Evolutionary conservation across 2,113 vertebrate species (phyloP).

Genomic region (Melanocharis versteri): DNA sequence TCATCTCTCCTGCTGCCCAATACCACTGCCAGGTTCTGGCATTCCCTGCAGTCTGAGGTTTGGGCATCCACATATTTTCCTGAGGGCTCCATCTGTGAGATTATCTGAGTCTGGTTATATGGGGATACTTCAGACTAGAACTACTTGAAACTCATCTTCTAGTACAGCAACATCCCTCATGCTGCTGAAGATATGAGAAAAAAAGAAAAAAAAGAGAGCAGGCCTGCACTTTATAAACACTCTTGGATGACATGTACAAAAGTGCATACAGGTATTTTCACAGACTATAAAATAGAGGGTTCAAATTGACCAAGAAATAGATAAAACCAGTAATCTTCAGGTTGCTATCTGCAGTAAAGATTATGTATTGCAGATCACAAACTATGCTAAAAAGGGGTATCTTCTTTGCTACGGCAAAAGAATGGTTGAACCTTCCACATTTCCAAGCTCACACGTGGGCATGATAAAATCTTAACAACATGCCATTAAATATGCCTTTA

Average conservation of each 20-base stretch:
- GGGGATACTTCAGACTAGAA: not conserved
- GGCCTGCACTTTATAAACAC: not conserved
- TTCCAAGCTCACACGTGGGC: not conserved
- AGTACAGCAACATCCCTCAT: not conserved
- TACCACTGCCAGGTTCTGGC: not conserved
- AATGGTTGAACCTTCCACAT: not conserved
- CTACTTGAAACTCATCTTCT: not conserved
- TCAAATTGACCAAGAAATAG: slow-evolving; percentile 20
- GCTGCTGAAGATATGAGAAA: not conserved
- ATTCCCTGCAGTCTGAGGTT: not conserved
- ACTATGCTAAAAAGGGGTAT: not conserved
- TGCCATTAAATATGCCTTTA: slow-evolving; percentile 47
- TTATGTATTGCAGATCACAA: slow-evolving; percentile 21
- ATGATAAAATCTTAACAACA: slow-evolving; percentile 54
- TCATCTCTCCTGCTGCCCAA: not conserved
- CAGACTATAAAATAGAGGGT: not conserved
- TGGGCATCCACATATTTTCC: not conserved
- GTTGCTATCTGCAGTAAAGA: slow-evolving; percentile 1
- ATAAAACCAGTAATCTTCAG: slow-evolving; percentile 24
- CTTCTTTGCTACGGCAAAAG: not conserved
- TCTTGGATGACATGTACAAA: not conserved
- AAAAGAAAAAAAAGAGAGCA: not conserved
- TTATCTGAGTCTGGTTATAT: not conserved
- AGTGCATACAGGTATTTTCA: not conserved
- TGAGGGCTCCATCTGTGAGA: not conserved